Percentiles rank a stretch among this genome's conserved stretches.
These are phyloP conservation scores for Spatulosminthurus flaviceps DNA, from an alignment of 2,888 invertebrate genomes.

Conservation along the genomic window DNA sequence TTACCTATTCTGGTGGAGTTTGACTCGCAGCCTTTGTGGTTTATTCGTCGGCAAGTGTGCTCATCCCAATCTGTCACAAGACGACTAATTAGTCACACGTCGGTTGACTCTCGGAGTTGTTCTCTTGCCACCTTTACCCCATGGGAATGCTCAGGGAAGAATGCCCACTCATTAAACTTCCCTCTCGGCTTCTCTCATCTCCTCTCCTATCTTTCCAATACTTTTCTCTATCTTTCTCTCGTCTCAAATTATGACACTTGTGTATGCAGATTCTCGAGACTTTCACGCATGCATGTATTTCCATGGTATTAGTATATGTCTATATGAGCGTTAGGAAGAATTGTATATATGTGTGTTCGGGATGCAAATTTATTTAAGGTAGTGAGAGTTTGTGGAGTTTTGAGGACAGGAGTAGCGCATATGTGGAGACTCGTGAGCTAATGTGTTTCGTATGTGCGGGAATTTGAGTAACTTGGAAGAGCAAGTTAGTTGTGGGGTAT, in stretches of 20 bases:
- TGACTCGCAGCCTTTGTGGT: conserved; percentile 45
- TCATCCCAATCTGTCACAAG: conserved; percentile 63
- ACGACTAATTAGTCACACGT: conserved; percentile 63
- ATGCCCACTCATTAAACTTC: conserved; percentile 51
- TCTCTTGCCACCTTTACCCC: conserved; percentile 53
- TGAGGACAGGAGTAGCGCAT: neutral
- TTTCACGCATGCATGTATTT: conserved; percentile 12
- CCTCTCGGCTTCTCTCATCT: conserved; percentile 2
- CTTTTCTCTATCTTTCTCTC: neutral
- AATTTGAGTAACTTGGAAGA: too few species aligned
- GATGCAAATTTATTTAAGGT: neutral
- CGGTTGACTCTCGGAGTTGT: conserved; percentile 51
- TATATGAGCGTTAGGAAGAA: too few species aligned
- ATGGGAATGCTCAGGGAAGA: conserved; percentile 44
- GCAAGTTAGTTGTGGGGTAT: too few species aligned
- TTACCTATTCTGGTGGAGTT: conserved; percentile 62
- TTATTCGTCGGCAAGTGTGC: conserved; percentile 39
- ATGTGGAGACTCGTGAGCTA: too few species aligned
- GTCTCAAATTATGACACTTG: neutral
- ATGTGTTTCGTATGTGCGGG: too few species aligned
- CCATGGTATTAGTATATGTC: too few species aligned
- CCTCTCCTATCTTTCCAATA: conserved; percentile 6
- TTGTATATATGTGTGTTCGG: neutral
- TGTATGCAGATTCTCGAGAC: neutral
- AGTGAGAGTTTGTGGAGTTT: neutral